Conservation (phyloP, 1,140 invertebrate species). For the Sycobia sp. region DNA sequence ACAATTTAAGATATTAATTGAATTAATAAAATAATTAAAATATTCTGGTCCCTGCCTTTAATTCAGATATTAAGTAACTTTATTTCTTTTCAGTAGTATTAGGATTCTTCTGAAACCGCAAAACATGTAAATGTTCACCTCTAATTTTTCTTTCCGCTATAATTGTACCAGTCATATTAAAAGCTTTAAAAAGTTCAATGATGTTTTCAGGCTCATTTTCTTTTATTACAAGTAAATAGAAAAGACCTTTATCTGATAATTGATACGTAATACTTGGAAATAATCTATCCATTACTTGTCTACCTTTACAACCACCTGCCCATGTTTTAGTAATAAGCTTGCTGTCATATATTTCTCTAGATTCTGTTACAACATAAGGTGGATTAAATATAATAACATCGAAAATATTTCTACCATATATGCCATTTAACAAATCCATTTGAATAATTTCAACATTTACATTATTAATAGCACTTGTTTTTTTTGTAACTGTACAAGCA, state of each 20-base stretch:
- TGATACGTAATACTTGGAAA: conserved; percentile 71
- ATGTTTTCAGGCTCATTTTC: conserved; percentile 86
- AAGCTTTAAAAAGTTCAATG: conserved; percentile 63
- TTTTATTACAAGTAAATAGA: conserved; percentile 84
- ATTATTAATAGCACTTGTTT: conserved; percentile 71
- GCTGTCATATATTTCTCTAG: conserved; percentile 68
- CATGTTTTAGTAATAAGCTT: conserved; percentile 71
- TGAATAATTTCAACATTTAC: conserved; percentile 69
- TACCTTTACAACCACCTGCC: conserved; percentile 83
- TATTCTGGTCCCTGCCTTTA: not conserved
- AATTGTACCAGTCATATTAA: conserved; percentile 67
- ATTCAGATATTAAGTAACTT: not conserved
- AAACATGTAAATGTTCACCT: conserved; percentile 73
- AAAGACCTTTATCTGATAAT: conserved; percentile 72
- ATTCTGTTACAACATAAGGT: conserved; percentile 91
- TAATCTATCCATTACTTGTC: conserved; percentile 80
- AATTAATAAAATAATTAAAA: not conserved
- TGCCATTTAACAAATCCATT: conserved; percentile 69
- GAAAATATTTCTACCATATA: conserved; percentile 62
- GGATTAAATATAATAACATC: conserved; percentile 97
- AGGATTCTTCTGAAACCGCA: conserved; percentile 62
- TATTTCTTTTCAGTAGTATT: not conserved
- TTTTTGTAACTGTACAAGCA: conserved; percentile 74
- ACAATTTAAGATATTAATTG: no score
- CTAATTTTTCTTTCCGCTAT: conserved; percentile 73